These are phyloP conservation scores for Campylomormyrus numenius DNA, from an alignment of 2,113 vertebrate species.

Conservation along the genomic window DNA sequence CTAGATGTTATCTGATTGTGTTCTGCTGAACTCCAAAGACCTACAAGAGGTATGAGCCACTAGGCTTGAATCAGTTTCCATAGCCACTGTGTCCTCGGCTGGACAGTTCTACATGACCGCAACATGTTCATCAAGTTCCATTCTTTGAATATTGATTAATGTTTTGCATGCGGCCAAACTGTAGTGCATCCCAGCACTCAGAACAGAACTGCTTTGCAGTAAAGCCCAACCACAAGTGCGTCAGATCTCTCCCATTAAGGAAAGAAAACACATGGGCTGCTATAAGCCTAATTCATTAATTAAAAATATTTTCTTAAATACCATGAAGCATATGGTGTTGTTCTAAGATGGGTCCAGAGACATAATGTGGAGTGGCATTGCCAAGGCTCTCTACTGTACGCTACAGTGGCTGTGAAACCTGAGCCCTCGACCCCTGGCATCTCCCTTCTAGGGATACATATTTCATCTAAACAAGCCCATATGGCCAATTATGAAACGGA, in stretches of 20 bases:
- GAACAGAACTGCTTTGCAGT: background rate
- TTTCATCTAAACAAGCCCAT: slow-evolving; percentile 59
- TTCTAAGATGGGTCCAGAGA: slow-evolving; percentile 29
- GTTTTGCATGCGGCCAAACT: background rate
- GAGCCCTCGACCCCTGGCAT: slow-evolving; percentile 50
- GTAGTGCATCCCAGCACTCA: background rate
- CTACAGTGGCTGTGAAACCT: slow-evolving; percentile 49
- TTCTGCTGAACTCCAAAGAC: background rate
- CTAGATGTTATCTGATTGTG: background rate
- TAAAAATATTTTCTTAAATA: slow-evolving; percentile 15
- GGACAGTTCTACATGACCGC: background rate
- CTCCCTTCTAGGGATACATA: slow-evolving; percentile 54
- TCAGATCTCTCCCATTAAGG: background rate
- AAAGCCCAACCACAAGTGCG: background rate
- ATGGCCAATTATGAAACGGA: slow-evolving; percentile 60
- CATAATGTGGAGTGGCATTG: slow-evolving; percentile 27
- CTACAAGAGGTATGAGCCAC: background rate
- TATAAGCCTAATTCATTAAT: slow-evolving; percentile 21
- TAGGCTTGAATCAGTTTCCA: background rate
- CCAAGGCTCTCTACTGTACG: slow-evolving; percentile 38
- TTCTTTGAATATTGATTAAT: background rate
- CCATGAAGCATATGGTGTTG: slow-evolving; percentile 29
- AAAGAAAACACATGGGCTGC: background rate
- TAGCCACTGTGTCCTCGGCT: background rate
- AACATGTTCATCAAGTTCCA: background rate